These are phyloP conservation scores for Malurus leucopterus DNA, from an alignment of 2,797 vertebrate genomes.

Conservation along the genomic window DNA sequence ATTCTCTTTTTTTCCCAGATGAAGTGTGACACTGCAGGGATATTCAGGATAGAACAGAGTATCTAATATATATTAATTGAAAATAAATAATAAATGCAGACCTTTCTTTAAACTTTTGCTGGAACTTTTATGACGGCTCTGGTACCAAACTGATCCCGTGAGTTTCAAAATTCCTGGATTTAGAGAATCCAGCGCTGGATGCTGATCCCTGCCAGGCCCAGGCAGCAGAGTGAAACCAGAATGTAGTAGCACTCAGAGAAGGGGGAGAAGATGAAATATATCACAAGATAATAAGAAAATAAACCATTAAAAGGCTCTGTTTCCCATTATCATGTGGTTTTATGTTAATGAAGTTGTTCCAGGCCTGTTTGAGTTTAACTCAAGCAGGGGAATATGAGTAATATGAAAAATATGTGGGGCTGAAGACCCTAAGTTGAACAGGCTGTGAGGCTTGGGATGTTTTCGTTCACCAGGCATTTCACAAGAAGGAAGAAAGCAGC, in stretches of 20 bases:
- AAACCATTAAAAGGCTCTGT: constrained; percentile 72
- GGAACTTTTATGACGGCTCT: accelerated
- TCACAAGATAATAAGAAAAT: constrained; percentile 72
- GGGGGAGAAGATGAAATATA: constrained; percentile 66
- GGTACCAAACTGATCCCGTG: not conserved
- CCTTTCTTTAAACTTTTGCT: accelerated
- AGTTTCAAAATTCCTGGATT: not conserved
- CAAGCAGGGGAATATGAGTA: constrained; percentile 71
- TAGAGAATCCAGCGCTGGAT: not conserved
- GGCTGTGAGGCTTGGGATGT: constrained; percentile 55
- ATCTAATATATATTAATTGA: accelerated
- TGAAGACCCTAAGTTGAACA: constrained; percentile 61
- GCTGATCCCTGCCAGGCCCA: not conserved
- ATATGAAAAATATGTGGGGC: constrained; percentile 63
- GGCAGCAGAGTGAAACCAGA: constrained; percentile 50
- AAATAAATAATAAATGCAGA: not conserved
- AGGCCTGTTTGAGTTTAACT: constrained; percentile 67
- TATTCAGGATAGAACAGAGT: accelerated
- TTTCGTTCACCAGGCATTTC: constrained; percentile 56
- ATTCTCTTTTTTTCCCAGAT: not conserved
- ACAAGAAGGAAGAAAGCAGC: constrained; percentile 55
- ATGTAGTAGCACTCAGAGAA: constrained; percentile 55
- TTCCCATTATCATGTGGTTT: constrained; percentile 72
- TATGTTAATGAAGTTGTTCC: constrained; percentile 72
- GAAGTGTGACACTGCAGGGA: not conserved